Evolutionary conservation across 2,888 invertebrate genomes (phyloP), one percentile per base, ranked within the genome.

Genomic region (Hoplodrina blanda): DNA sequence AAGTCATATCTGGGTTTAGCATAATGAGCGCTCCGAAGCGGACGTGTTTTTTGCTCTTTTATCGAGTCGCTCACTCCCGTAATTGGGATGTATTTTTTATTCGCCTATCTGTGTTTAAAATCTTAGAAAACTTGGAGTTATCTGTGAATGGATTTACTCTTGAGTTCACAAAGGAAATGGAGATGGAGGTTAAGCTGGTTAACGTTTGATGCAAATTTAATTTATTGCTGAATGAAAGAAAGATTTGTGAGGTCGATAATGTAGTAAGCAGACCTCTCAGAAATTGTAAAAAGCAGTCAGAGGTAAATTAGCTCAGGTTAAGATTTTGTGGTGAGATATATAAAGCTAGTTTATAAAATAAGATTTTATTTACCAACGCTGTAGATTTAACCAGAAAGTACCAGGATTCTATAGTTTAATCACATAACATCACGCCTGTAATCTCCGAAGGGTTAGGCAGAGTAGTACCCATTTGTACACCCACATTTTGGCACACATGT

Each of bases 1-100:
- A 89, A 85, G 87, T 86, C 83, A 89, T 87, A 89, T 89, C 89
- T 84, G 82, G 82, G 85, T 81, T 89, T 86, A 86, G 83, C 71
- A 81, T 89, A 89, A 89, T 86, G 88, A 84, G 73, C 71, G 72
- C 78, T 78, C 76, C 53, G 65, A 61, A 78, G 71, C 78, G 76
- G 78, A 78, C 78, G 72, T 76, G 80, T 84, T 89, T 88, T 86
- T 86, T 85, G 82, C 80, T 82, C 76, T 77, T 85, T 85, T 80
- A 86, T 82, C 80, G 73, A 67, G 69, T 60, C 70, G 72, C 79
- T 75, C 77, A 68, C 76, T 75, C 73, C 61, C 73, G 73, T 87
- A 87, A 87, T 87, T 87, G 85, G 83, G 70, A 74, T 76, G 81
- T 84, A 85, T 88, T 85, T 87, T 87, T 87, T 87, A 86, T 83